Evolutionary conservation across 2,797 vertebrate genomes (phyloP), one percentile per base, ranked within the genome.

Genomic region (Fistularia tabacaria): DNA sequence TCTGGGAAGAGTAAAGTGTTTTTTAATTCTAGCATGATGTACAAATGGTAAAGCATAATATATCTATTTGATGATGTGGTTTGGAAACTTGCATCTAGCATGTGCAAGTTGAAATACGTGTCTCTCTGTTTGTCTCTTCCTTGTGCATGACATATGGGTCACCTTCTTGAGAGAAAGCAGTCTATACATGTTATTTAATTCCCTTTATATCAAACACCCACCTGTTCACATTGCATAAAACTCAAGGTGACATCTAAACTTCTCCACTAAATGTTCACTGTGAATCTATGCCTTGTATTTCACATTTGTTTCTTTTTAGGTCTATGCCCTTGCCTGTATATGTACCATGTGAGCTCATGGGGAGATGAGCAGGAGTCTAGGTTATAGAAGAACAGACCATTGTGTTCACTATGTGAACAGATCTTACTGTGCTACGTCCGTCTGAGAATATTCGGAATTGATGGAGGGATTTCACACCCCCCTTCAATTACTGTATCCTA

Each of bases 401-500:
- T 25, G 25, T 25, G 25, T 25, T 25, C 55, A 67, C 37, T 9
- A 48, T 65, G 56, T 64, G 67, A 75, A 62, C 65, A 73, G 69
- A 57, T 68, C 25, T 25, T 25, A 25, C 25, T 25, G 25, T 25
- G 50, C 59, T 73, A 49, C 65, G 77, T 65, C 77, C 79, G 76
- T 82, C 80, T 77, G 62, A 58, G 67, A 53, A 64, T 73, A 67
- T 53, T 69, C 68, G 58, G 64, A 77, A 62, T 77, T 70, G 56
- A 69, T 57, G 73, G 56, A 64, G 73, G 39, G 53, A 57, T 47
- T 66, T 69, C 57, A 71, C 75, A 65, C 76, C 72, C 69, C 71
- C 64, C 71, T 66, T 84, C 80, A 85, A 89, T 88, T 86, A 87
- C 77, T 73, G 79, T 45, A 69, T 80, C 37, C 7, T 57, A 39